These are phyloP conservation scores for Clunio marinus DNA, from an alignment of 2,888 invertebrate genomes.

Conservation along the genomic window DNA sequence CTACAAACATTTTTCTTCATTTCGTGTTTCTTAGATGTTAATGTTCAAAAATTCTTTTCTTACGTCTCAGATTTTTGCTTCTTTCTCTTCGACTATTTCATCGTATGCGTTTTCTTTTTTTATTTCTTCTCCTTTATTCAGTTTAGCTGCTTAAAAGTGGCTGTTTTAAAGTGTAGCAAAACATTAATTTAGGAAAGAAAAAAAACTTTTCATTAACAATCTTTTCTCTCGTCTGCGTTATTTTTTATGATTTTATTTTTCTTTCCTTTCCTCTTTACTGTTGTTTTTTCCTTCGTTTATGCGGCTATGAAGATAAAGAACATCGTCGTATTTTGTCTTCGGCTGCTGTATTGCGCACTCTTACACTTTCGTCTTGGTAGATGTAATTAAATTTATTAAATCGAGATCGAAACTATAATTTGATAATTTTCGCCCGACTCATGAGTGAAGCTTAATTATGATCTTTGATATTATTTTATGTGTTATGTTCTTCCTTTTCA, in stretches of 20 bases:
- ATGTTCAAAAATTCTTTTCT: neutral
- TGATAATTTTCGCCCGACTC: neutral
- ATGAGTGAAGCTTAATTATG: neutral
- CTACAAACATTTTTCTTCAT: too few species aligned
- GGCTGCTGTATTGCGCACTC: neutral
- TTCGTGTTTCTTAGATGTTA: neutral
- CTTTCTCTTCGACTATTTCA: neutral
- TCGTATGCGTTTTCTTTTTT: neutral
- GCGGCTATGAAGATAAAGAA: neutral
- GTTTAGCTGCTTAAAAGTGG: neutral
- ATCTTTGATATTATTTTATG: neutral
- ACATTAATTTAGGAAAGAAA: slow-evolving; percentile 22
- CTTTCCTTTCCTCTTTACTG: neutral
- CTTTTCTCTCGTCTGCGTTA: neutral
- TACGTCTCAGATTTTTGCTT: neutral
- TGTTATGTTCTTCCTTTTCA: neutral
- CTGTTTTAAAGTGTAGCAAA: slow-evolving; percentile 34
- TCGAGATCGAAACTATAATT: neutral
- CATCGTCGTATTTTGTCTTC: neutral
- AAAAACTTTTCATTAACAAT: slow-evolving; percentile 26
- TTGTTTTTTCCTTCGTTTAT: neutral
- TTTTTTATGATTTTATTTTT: slow-evolving; percentile 19
- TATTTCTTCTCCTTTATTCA: neutral
- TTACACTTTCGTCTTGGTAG: neutral
- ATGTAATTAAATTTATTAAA: neutral